Percentiles rank a stretch among this genome's conserved stretches.
These are phyloP conservation scores for Tiliacea aurago DNA, from an alignment of 2,888 invertebrate species.

Conservation along the genomic window DNA sequence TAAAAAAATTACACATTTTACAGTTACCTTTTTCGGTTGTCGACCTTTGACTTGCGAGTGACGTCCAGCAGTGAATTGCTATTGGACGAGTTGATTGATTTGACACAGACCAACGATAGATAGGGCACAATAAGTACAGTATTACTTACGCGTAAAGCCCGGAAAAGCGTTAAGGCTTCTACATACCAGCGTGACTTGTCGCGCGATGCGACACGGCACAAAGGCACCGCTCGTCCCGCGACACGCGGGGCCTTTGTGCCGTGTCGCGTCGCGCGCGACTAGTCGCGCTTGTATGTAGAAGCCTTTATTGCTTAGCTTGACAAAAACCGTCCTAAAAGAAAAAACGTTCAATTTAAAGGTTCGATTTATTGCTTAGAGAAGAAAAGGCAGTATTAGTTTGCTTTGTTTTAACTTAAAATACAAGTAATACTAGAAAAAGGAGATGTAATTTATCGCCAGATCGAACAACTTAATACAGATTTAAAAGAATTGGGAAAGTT, in stretches of 20 bases:
- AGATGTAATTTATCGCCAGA: constrained; percentile 11
- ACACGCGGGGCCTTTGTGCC: too few relatives aligned
- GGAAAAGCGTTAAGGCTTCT: constrained; percentile 1
- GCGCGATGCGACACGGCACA: too few relatives aligned
- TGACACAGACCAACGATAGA: background rate
- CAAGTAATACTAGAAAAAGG: background rate
- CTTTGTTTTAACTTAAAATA: constrained; percentile 5
- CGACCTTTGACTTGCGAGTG: background rate
- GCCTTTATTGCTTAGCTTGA: background rate
- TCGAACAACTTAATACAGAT: constrained; percentile 2
- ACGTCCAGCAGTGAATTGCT: constrained; percentile 7
- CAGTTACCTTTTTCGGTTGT: background rate
- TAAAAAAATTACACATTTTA: background rate
- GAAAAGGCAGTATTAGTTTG: background rate
- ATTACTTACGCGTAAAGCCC: background rate
- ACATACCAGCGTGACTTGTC: too few relatives aligned
- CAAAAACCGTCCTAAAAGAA: background rate
- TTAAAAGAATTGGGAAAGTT: constrained; percentile 3
- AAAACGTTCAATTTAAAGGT: constrained; percentile 1
- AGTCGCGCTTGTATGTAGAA: too few relatives aligned
- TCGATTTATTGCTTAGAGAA: background rate
- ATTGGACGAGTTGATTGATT: constrained; percentile 12
- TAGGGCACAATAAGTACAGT: constrained; percentile 14
- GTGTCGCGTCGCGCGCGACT: too few relatives aligned
- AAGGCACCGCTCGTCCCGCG: too few relatives aligned